Base-by-base conservation (phyloP, 2,797 vertebrate genomes). In the Mus minutoides region DNA sequence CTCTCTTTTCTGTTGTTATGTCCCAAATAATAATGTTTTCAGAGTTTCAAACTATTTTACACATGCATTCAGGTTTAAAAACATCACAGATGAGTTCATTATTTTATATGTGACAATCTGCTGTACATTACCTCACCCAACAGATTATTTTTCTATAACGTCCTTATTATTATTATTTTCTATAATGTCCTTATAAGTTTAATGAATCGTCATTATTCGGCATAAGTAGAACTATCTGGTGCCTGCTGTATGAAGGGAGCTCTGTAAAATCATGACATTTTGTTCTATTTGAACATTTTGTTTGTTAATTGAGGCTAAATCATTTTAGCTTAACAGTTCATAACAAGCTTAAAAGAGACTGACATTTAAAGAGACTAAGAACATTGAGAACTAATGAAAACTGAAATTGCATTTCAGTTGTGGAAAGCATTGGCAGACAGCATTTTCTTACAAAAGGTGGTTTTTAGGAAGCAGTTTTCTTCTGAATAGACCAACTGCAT, bases 361-460 rank as follows among this genome's bases (percentile, higher is more conserved):
- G 58, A 90, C 71, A 91, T 76, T 90, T 94, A 97, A 96, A 95
- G 4, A 95, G 34, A 92, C 26, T 78, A 84, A 82, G 26, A 96
- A 58, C 31, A 95, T 46, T 73, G 71, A 88, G 56, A 91, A 31
- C 13, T 64, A 93, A 95, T 94, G 13, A 96, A 88, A 92, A 16
- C 80, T 97, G 71, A 96, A 62, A 58, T 96, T 97, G 94, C 73
- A 92, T 84, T 94, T 96, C 11, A 52, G 31, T 76, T 96, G 34
- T 89, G 29, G 0, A 92, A 95, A 95, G 64, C 49, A 9, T 8
- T 91, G 56, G 29, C 83, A 94, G 89, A 88, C 24, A 5, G 54
- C 94, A 91, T 96, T 97, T 58, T 87, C 85, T 83, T 84, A 97
- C 83, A 94, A 83, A 94, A 93, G n/a, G 11, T 10, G 94, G 78